Conservation (phyloP, 2,113 vertebrate species). For the Pionites leucogaster region DNA sequence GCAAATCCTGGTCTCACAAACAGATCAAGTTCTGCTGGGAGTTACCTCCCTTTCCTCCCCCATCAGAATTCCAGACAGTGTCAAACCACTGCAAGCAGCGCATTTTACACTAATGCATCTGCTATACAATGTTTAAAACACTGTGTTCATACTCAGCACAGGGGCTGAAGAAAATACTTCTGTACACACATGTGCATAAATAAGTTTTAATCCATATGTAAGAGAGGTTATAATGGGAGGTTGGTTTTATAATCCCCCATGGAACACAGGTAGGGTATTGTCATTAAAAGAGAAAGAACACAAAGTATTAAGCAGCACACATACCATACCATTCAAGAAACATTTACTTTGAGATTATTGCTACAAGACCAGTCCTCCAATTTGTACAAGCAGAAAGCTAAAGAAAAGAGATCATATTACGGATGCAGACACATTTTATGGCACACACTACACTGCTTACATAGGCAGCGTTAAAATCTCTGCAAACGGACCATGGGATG, state of each 20-base stretch:
- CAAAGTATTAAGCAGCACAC: not conserved
- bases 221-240: not conserved
- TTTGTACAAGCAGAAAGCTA: not conserved
- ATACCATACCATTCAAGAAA: not conserved
- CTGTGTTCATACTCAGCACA: not conserved
- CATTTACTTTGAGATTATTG: not conserved
- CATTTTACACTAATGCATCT: not conserved
- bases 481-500: conserved; percentile 14
- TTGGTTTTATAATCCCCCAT: not conserved
- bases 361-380: not conserved
- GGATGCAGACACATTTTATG: not conserved
- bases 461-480: not conserved
- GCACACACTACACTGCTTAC: not conserved
- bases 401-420: not conserved
- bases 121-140: not conserved
- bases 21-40: not conserved
- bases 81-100: not conserved
- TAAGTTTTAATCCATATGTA: not conserved
- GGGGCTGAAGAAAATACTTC: not conserved
- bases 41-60: not conserved
- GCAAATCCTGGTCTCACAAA: not conserved
- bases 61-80: not conserved
- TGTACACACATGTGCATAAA: fast-evolving
- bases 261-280: not conserved
- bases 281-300: not conserved